Evolutionary conservation across 2,797 vertebrate species (phyloP).

Genomic region (Pantherophis alleghaniensis): DNA sequence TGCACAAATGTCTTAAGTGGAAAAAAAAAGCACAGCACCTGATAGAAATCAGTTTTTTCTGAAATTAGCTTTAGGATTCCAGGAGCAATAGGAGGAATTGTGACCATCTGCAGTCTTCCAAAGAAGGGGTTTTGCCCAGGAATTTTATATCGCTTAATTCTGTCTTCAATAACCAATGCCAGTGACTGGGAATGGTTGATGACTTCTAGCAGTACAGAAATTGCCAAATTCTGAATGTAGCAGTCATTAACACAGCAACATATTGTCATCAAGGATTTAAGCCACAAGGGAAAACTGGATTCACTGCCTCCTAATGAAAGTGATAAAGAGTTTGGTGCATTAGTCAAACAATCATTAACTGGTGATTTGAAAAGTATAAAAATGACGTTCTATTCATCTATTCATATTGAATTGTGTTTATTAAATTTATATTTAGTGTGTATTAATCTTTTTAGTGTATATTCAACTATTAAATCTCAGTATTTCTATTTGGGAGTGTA

Average conservation of each 20-base stretch:
- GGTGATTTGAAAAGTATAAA: background rate
- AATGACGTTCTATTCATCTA: background rate
- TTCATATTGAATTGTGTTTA: background rate
- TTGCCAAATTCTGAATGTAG: conserved; percentile 86
- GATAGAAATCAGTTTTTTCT: conserved; percentile 90
- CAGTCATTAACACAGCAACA: conserved; percentile 89
- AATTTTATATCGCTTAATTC: conserved; percentile 84
- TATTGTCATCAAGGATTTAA: conserved; percentile 89
- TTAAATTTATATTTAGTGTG: background rate
- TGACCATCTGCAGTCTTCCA: conserved; percentile 93
- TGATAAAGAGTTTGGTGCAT: background rate
- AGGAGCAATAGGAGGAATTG: conserved; percentile 86
- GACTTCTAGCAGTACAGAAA: conserved; percentile 88
- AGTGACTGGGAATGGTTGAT: conserved; percentile 96
- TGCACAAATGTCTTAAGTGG: background rate
- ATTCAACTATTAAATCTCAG: background rate
- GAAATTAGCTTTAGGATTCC: conserved; percentile 81
- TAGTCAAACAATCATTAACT: background rate
- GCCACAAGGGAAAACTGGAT: conserved; percentile 81
- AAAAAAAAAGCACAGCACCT: conserved; percentile 70
- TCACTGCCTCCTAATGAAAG: conserved; percentile 69
- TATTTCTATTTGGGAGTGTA: background rate
- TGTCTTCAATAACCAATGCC: conserved; percentile 92
- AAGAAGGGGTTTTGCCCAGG: conserved; percentile 83
- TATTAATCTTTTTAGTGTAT: background rate